Evolutionary conservation across 2,797 vertebrate species (phyloP), one percentile per base, ranked within the genome.

Genomic region (Rhinogobio ventralis): DNA sequence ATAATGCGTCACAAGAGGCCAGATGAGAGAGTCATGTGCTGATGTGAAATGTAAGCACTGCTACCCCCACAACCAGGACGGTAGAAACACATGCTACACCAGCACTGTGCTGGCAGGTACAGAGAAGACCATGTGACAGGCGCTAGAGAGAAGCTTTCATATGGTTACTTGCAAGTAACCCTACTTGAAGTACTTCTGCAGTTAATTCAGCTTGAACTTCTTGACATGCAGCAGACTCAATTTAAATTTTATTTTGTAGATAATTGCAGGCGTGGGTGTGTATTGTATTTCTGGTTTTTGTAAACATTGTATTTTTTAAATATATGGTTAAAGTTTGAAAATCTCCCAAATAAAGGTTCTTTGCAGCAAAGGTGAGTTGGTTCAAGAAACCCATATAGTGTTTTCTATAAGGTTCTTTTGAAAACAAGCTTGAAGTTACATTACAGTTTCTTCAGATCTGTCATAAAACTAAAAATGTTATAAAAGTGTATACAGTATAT

Each of bases 1-100:
- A 87, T 74, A 88, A 86, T 13, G 89, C 86, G 79, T 91, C 90
- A 93, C 86, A 89, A 93, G 91, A 88, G 91, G 90, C 91, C 86
- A 90, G 90, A 92, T 89, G 85, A 91, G 86, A 91, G 30, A 3
- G 49, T 55, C 86, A 75, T 90, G 91, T 93, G 91, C 87, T 79
- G 90, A 91, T 93, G 93, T 92, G 90, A 39, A 67, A 91, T 87
- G 81, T 88, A 79, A 85, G 89, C 81, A 79, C 76, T 53, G 80
- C 87, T 85, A 85, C 82, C 79, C 42, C 83, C 69, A 74, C 49
- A 42, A 68, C 23, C 14, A 42, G 28, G 23, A 28, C 23, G 19
- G 49, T 53, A 74, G 8, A 55, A 53, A 68, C 60, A 68, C 33
- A 85, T 82, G 83, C 85, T 85, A 88, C 88, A 81, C 20, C 74